These are phyloP conservation scores for Suncus etruscus DNA, from an alignment of 2,113 vertebrate genomes.

Conservation along the genomic window DNA sequence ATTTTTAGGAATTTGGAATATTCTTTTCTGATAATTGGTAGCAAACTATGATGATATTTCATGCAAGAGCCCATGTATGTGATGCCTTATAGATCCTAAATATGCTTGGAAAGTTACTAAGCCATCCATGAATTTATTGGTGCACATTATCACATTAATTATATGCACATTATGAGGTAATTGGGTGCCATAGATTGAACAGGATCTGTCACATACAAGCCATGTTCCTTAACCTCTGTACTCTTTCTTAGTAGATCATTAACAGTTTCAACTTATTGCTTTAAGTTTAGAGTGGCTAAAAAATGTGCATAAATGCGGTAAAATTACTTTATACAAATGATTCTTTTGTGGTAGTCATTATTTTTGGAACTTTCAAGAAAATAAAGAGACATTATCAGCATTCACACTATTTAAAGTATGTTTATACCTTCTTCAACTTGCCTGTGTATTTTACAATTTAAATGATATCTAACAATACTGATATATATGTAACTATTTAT, in stretches of 20 bases:
- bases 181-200: no score
- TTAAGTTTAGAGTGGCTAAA: background rate
- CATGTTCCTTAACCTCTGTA: no score
- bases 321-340: background rate
- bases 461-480: constrained; percentile 12
- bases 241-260: background rate
- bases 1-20: no score
- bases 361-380: background rate
- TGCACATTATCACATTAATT: no score
- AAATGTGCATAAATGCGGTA: background rate
- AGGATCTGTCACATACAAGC: no score
- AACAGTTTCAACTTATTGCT: background rate
- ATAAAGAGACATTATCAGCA: background rate
- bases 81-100: no score
- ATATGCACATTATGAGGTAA: no score
- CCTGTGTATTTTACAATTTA: constrained; percentile 53
- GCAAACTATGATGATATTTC: no score
- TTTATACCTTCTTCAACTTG: background rate
- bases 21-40: no score
- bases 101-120: no score
- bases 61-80: no score
- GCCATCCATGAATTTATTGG: no score
- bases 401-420: background rate
- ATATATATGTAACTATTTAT: background rate
- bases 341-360: background rate